Conservation (phyloP, 2,888 invertebrate species). For the Philaethria dido region DNA sequence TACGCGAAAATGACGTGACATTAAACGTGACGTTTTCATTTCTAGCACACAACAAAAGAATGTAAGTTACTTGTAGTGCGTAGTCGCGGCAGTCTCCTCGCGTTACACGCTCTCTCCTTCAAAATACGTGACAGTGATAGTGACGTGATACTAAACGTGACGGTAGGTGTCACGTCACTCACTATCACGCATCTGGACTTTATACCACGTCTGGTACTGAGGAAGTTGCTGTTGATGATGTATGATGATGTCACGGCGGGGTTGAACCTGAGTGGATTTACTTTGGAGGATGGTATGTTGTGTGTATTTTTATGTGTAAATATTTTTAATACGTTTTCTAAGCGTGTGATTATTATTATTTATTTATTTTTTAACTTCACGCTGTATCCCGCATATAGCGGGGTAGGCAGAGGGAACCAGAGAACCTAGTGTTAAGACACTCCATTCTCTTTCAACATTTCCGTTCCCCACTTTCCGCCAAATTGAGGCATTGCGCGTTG, state of each 20-base stretch:
- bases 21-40: background rate
- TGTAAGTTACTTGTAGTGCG: conserved; percentile 69
- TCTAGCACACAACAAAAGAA: conserved; percentile 60
- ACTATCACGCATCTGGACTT: conserved; percentile 56
- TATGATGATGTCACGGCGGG: conserved; percentile 49
- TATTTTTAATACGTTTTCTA: too few relatives aligned
- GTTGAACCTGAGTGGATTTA: conserved; percentile 62
- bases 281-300: conserved; percentile 61
- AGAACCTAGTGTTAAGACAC: too few relatives aligned
- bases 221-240: conserved; percentile 49
- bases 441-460: too few relatives aligned
- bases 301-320: too few relatives aligned
- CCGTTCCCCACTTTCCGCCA: too few relatives aligned
- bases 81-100: conserved; percentile 53
- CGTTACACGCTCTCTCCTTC: conserved; percentile 63
- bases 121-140: conserved; percentile 51
- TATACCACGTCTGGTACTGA: conserved; percentile 60
- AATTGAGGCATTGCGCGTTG: too few relatives aligned
- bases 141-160: conserved; percentile 54
- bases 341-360: too few relatives aligned
- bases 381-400: too few relatives aligned
- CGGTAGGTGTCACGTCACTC: conserved; percentile 50
- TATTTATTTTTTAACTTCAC: too few relatives aligned
- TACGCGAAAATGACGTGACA: too few relatives aligned
- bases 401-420: too few relatives aligned